Base-by-base conservation (phyloP, 2,113 vertebrate genomes). In the Xiphophorus maculatus region DNA sequence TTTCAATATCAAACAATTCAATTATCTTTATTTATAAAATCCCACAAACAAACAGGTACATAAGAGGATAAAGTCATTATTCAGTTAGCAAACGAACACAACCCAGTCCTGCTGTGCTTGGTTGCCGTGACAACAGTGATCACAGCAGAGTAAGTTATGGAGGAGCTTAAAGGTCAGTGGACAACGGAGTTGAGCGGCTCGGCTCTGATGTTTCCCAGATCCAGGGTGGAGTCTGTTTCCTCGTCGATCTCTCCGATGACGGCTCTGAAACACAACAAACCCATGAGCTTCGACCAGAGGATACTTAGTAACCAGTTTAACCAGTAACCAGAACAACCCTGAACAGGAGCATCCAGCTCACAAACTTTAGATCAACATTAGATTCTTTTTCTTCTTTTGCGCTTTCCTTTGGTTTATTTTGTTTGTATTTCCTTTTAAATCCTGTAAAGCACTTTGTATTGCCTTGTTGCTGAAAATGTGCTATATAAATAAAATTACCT, bases 241-340 rank as follows among this genome's bases (percentile, higher is more conserved):
- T 99, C 98, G 76, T 99, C 98, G 76, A 99, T 99, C 92, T 99
- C 98, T 68, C 98, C 98, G 84, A 99, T 99, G 75, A 99, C 98
- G 25, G 98, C 98, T 62, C 98, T 99, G 90, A 22, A 92, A 93
- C 11, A 88, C 66, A 75, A 76, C 1, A 27, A 10, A 30, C 9
- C 2, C 7, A 4, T 42, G 40, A 42, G 14, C 4, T 48, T 48
- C 44, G 17, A 19, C 5, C 40, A 42, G 33, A 32, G 5, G 32
- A 32, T 32, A 30, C 32, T 32, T 32, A 32, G 32, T 5, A 32
- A 32, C 28, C 28, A 28, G 28, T 28, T 28, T 28, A 28, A 28
- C 28, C 28, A 28, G 28, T 28, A 28, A 28, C 28, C 28, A 28
- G 28, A 28, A 28, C 28, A 28, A 28, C 32, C 32, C 32, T 32